Evolutionary conservation across 2,113 vertebrate genomes (phyloP), one percentile per base, ranked within the genome.

Genomic region (Panurus biarmicus): DNA sequence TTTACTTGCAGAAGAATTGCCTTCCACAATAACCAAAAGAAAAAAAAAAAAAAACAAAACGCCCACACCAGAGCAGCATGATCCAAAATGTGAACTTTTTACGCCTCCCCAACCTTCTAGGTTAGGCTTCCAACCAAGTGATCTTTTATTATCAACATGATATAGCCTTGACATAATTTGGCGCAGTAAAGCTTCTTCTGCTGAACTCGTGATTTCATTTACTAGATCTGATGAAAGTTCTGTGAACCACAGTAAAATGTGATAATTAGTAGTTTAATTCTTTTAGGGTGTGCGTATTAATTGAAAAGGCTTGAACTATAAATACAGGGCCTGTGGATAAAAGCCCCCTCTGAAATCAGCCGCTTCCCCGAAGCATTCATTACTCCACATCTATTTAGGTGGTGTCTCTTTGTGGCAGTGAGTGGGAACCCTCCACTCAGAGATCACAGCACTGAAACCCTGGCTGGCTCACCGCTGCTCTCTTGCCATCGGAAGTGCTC

Each of bases 221-320:
- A 96, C 90, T 91, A 93, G 93, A 96, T 86, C 96, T 96, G 94
- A 97, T 96, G 95, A 94, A 97, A 97, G 94, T 97, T 95, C 88
- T 93, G 89, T 97, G 97, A 97, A 97, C 97, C 97, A 96, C 95
- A 40, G 94, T 96, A 97, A 97, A 97, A 97, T 95, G 97, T 92
- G 94, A 97, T 97, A 97, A 97, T 98, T 97, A 97, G 95, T 95
- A 96, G 93, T 97, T 97, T 98, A 97, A 98, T 98, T 97, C 92
- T 94, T 97, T 93, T 95, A 95, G 95, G 92, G 95, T 96, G 97
- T 95, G 85, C 89, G 73, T 95, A 96, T 97, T 97, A 97, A 97
- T 98, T 97, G 96, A 97, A 98, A 97, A 97, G 96, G 76, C 91
- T 97, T 97, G 94, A 95, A 97, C 94, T 98, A 92, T 97, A 98